Base-by-base conservation (phyloP, 2,113 vertebrate species). In the Aythya baeri region DNA sequence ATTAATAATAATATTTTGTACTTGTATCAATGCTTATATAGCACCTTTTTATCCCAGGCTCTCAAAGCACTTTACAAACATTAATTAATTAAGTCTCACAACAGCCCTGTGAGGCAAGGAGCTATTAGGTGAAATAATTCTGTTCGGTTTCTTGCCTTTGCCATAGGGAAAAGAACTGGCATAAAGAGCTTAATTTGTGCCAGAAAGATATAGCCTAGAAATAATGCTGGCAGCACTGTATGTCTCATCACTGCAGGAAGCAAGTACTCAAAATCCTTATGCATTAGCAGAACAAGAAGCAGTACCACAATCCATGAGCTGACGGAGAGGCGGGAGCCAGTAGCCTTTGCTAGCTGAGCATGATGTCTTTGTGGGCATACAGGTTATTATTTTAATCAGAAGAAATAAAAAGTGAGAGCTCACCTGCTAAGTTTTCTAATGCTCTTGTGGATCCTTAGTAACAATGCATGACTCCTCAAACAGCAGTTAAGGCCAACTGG, bases 31-130 rank as follows among this genome's bases (percentile, higher is more conserved):
- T 78, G 86, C 85, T 94, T 95, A 74, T 95, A 91, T 91, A 83
- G 77, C 85, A 91, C 77, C 90, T 91, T 90, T 94, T 96, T 87
- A 94, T 96, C 89, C 80, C 67, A 93, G 83, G 34, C 67, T 96
- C 95, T 96, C 86, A 68, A 95, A 96, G 62, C 89, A 87, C 93
- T 93, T 97, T 91, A 92, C 71, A 96, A 96, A 96, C 93, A 94
- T 94, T 97, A 97, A 97, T 97, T 97, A 97, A 97, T 97, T 96
- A 95, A 95, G 91, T 93, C 93, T 96, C 94, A 94, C 91, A 95
- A 94, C 78, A 96, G 89, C 78, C 92, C 86, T 92, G 82, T 91
- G 94, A 93, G 96, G 91, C 82, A 84, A 93, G 74, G 77, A 97
- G 71, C 89, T 96, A 94, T 96, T 97, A 97, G 92, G 94, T 94